phyloP scores from a whole-genome alignment of 2,113 vertebrate genomes.

The Sebastes schlegelii region DNA sequence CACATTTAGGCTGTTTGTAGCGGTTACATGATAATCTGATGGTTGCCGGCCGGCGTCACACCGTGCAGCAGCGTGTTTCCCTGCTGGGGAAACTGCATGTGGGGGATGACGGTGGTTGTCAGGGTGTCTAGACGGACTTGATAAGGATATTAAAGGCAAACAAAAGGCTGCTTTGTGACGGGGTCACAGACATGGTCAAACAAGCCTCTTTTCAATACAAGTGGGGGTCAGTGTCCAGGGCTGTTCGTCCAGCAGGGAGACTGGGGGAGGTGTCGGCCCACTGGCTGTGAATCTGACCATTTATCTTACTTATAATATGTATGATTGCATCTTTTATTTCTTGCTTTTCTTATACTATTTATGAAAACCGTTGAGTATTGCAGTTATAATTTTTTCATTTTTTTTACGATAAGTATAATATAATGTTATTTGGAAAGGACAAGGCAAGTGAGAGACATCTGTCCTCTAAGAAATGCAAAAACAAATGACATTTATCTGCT shows the following conservation, averaged over 20 bases:
- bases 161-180: slow-evolving; percentile 76
- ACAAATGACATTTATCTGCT: background rate
- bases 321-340: slow-evolving; percentile 33
- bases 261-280: slow-evolving; percentile 56
- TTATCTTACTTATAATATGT: slow-evolving; percentile 44
- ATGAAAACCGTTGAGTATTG: background rate
- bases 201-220: slow-evolving; percentile 66
- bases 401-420: background rate
- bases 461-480: background rate
- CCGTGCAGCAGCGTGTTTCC: background rate
- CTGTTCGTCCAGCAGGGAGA: slow-evolving; percentile 50
- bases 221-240: slow-evolving; percentile 64
- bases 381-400: background rate
- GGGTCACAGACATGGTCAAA: slow-evolving; percentile 76
- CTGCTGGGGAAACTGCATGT: slow-evolving; percentile 30
- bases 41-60: slow-evolving; percentile 7
- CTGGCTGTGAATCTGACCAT: slow-evolving; percentile 49
- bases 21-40: slow-evolving; percentile 4
- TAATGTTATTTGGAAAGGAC: background rate
- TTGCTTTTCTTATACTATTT: background rate
- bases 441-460: background rate
- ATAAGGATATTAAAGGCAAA: slow-evolving; percentile 84
- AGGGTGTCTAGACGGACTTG: slow-evolving; percentile 84
- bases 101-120: slow-evolving; percentile 75
- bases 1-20: background rate